A percentile compares a stretch with the other conserved stretches of the same genome.
Evolutionary conservation across 2,113 vertebrate genomes (phyloP).

Genomic region (Chaetura pelagica): DNA sequence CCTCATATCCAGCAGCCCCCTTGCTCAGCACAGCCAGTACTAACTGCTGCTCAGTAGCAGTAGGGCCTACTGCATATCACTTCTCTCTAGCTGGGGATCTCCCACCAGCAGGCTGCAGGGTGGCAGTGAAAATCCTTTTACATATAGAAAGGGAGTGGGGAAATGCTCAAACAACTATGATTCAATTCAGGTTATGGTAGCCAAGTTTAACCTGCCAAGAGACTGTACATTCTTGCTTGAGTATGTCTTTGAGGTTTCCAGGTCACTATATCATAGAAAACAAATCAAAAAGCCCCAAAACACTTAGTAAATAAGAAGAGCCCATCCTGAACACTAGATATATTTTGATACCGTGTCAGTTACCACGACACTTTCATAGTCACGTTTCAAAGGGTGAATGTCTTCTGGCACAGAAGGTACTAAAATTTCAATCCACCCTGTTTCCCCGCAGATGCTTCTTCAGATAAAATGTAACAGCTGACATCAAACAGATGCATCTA

Average conservation of each 20-base stretch:
- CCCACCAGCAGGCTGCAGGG: background rate
- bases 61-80: background rate
- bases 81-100: background rate
- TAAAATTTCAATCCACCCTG: background rate
- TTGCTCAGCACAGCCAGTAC: background rate
- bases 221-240: background rate
- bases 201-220: background rate
- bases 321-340: background rate
- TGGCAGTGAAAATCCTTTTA: background rate
- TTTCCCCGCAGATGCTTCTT: background rate
- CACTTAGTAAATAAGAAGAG: background rate
- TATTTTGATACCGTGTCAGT: background rate
- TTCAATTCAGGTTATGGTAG: background rate
- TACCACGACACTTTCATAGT: background rate
- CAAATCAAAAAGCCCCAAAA: background rate
- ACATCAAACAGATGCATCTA: slow-evolving; percentile 58
- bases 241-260: background rate
- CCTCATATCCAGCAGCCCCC: background rate
- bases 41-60: background rate
- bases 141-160: background rate
- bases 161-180: background rate
- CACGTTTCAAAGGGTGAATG: background rate
- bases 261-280: background rate
- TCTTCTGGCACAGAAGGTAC: background rate
- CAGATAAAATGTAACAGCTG: background rate